Conservation (phyloP, 2,113 vertebrate species). For the Ailurus styani region DNA sequence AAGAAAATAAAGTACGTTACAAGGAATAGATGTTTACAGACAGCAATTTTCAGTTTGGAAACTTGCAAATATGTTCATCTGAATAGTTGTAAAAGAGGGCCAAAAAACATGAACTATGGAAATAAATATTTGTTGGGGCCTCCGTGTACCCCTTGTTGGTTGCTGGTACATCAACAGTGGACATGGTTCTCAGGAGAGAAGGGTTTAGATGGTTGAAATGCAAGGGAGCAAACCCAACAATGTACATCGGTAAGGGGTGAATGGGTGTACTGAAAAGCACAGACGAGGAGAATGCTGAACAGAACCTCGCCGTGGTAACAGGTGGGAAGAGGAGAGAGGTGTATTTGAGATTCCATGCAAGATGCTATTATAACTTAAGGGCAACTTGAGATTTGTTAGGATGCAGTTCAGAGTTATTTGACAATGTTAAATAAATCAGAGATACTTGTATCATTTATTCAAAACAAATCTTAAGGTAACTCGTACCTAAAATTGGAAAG, state of each 20-base stretch:
- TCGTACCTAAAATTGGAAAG: background rate
- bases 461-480: background rate
- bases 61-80: background rate
- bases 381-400: background rate
- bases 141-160: background rate
- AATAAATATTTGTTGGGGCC: background rate
- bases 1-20: background rate
- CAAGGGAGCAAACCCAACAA: too few relatives aligned
- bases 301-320: accelerated
- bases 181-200: background rate
- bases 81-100: background rate
- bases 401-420: background rate
- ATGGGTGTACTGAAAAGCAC: background rate
- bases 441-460: background rate
- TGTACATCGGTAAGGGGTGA: accelerated
- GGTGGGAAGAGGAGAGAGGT: background rate
- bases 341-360: background rate
- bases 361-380: background rate
- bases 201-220: background rate
- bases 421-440: background rate
- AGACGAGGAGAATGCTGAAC: background rate
- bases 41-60: background rate
- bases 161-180: accelerated
- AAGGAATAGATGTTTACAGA: background rate
- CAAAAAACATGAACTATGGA: background rate